Evolutionary conservation across 2,113 vertebrate genomes (phyloP).

Genomic region (Aplodontia rufa): DNA sequence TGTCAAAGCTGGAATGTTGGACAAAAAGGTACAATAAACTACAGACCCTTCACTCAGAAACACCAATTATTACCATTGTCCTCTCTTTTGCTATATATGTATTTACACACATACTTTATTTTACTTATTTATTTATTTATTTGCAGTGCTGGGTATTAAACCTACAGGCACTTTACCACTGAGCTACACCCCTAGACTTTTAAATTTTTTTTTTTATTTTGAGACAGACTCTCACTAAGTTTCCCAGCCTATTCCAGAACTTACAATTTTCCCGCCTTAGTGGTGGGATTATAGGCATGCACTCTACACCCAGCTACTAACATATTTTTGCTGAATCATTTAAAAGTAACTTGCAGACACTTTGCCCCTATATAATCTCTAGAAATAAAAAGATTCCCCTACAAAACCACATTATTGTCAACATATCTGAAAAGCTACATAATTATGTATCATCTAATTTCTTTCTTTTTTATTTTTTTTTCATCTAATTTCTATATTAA

Average conservation of each 20-base stretch:
- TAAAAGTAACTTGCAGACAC: slow-evolving; percentile 16
- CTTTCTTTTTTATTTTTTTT: too few species aligned
- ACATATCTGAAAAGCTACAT: slow-evolving; percentile 21
- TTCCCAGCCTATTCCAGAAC: too few species aligned
- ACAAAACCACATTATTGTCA: not conserved
- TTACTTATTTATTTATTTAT: too few species aligned
- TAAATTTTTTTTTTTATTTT: too few species aligned
- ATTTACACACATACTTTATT: not conserved
- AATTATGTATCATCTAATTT: not conserved
- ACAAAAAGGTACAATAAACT: not conserved
- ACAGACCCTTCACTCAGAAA: not conserved
- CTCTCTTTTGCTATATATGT: not conserved
- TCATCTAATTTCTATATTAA: slow-evolving; percentile 2
- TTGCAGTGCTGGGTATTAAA: too few species aligned
- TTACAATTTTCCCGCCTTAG: too few species aligned
- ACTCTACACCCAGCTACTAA: not conserved
- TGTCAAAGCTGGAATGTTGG: not conserved
- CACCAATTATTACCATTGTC: not conserved
- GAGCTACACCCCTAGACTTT: too few species aligned
- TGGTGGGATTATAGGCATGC: too few species aligned
- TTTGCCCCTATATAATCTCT: not conserved
- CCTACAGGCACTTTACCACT: too few species aligned
- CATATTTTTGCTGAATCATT: not conserved
- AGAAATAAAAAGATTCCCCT: not conserved
- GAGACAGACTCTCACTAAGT: too few species aligned